phyloP scores from a whole-genome alignment of 2,888 invertebrate species.

The Caenorhabditis imperialis region DNA sequence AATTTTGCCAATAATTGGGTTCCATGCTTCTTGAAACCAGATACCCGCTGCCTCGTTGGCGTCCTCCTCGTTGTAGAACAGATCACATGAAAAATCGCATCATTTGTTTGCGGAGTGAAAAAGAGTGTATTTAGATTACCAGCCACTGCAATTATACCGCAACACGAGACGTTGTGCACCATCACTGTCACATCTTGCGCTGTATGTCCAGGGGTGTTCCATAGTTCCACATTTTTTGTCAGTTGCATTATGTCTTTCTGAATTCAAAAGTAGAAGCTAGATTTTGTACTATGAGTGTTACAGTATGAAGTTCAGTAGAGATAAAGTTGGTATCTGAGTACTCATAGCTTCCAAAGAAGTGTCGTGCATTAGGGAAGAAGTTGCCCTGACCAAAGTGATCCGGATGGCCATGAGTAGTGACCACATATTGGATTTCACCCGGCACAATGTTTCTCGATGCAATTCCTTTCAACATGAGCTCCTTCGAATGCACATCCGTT shows the following conservation, averaged over 20 bases:
- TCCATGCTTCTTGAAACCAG: constrained; percentile 74
- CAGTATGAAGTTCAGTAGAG: constrained; percentile 65
- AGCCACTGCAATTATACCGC: constrained; percentile 70
- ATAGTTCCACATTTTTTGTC: constrained; percentile 71
- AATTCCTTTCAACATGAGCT: constrained; percentile 69
- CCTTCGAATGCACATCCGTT: constrained; percentile 69
- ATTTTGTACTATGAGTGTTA: constrained; percentile 2
- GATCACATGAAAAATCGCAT: constrained; percentile 67
- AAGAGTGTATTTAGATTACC: constrained; percentile 47
- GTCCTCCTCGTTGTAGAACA: constrained; percentile 73
- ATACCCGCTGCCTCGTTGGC: constrained; percentile 64
- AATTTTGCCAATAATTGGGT: constrained; percentile 66
- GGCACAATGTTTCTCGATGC: constrained; percentile 62
- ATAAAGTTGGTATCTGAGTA: constrained; percentile 69
- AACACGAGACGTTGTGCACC: constrained; percentile 68
- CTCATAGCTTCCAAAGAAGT: constrained; percentile 75
- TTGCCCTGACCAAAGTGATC: constrained; percentile 73
- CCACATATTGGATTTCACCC: constrained; percentile 69
- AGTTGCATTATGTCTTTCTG: constrained; percentile 69
- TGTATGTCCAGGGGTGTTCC: constrained; percentile 77
- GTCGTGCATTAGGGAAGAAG: constrained; percentile 74
- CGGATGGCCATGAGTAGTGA: constrained; percentile 75
- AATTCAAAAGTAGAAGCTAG: constrained; percentile 6
- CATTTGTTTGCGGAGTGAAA: constrained; percentile 29
- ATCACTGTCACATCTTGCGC: constrained; percentile 72